A percentile compares a stretch with the other conserved stretches of the same genome.
phyloP scores from a whole-genome alignment of 2,113 vertebrate species.

The Gobius niger region DNA sequence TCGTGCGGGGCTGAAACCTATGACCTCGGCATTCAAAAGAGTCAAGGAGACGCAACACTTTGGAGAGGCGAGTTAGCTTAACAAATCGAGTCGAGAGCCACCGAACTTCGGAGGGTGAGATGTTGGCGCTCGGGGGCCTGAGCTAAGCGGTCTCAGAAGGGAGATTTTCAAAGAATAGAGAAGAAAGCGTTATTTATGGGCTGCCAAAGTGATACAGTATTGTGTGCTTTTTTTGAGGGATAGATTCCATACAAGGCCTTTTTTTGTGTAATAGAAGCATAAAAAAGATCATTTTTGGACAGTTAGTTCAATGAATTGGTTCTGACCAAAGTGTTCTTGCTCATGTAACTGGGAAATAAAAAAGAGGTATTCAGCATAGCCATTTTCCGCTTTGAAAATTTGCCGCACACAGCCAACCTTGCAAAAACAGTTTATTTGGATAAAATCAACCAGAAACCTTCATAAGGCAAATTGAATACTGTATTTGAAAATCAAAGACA shows the following conservation, averaged over 20 bases:
- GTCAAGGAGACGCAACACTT: constrained; percentile 59
- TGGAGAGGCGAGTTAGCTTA: constrained; percentile 60
- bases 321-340: too few relatives aligned
- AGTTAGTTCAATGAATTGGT: too few relatives aligned
- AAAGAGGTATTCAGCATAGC: too few relatives aligned
- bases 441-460: too few relatives aligned
- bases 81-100: constrained; percentile 41
- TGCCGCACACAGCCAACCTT: too few relatives aligned
- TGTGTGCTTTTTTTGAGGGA: neutral
- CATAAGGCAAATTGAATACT: too few relatives aligned
- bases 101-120: neutral
- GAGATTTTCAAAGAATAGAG: neutral
- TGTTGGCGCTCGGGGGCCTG: neutral
- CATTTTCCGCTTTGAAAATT: too few relatives aligned
- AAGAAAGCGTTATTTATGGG: neutral
- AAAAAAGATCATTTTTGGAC: too few relatives aligned
- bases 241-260: neutral
- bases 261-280: too few relatives aligned
- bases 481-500: too few relatives aligned
- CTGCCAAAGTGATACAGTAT: neutral
- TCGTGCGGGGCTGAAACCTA: constrained; percentile 69
- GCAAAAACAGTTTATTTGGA: too few relatives aligned
- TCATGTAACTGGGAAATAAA: too few relatives aligned
- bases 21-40: constrained; percentile 60
- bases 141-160: neutral